These are phyloP conservation scores for Rhopalosiphum nymphaeae DNA, from an alignment of 2,888 invertebrate species.

Conservation along the genomic window DNA sequence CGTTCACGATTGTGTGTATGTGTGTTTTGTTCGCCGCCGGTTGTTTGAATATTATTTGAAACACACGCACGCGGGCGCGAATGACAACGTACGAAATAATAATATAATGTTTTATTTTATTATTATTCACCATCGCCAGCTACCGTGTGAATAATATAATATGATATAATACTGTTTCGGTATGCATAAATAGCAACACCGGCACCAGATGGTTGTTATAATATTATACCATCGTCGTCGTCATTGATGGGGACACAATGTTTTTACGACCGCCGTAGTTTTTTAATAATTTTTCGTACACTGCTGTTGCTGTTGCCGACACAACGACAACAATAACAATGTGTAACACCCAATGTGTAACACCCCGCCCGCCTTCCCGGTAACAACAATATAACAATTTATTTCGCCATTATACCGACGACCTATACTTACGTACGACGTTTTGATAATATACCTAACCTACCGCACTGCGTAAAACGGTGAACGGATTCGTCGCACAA, in stretches of 20 bases:
- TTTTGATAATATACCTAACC: background rate
- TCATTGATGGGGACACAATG: background rate
- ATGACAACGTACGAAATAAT: constrained; percentile 18
- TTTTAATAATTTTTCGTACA: constrained; percentile 32
- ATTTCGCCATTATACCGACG: too few species aligned
- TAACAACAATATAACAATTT: background rate
- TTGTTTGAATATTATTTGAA: constrained; percentile 13
- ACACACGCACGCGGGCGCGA: background rate
- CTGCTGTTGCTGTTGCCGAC: background rate
- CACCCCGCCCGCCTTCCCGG: background rate
- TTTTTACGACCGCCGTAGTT: constrained; percentile 42
- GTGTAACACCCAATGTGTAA: background rate
- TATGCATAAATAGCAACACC: background rate
- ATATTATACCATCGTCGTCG: background rate
- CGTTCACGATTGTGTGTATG: background rate
- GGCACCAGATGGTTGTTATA: constrained; percentile 53
- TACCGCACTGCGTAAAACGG: constrained; percentile 9
- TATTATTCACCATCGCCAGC: constrained; percentile 30
- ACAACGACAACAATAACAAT: background rate
- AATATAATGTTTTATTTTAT: background rate
- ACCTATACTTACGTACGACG: too few species aligned
- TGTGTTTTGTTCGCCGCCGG: background rate
- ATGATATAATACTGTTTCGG: background rate
- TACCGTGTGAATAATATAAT: constrained; percentile 23
- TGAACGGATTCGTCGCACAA: background rate